phyloP scores from a whole-genome alignment of 2,888 invertebrate species.

The Hemaris fuciformis region DNA sequence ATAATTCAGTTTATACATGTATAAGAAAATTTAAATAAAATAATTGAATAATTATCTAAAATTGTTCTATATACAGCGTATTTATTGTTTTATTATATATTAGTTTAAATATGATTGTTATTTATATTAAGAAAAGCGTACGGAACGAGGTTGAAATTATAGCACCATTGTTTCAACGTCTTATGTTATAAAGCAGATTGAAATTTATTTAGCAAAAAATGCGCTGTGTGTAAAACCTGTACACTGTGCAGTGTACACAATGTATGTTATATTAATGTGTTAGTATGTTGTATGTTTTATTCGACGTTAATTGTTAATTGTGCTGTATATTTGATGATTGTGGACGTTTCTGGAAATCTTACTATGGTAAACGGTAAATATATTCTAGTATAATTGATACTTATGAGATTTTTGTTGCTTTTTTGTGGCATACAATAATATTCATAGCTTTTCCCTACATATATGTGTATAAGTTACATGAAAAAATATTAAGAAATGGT shows the following conservation, averaged over 20 bases:
- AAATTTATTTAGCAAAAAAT: background rate
- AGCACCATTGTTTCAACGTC: no score
- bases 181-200: no score
- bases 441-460: no score
- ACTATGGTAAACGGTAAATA: background rate
- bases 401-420: background rate
- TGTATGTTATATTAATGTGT: conserved; percentile 7
- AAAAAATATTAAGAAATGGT: background rate
- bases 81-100: conserved; percentile 1
- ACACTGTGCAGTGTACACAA: background rate
- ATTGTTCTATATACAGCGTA: background rate
- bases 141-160: no score
- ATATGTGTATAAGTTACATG: background rate
- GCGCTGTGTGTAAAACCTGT: background rate
- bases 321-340: conserved; percentile 15
- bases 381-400: background rate
- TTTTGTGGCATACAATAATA: background rate
- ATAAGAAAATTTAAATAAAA: background rate
- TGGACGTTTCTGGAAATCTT: conserved; percentile 16
- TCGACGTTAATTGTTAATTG: conserved; percentile 8
- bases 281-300: conserved; percentile 8
- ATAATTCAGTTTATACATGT: background rate
- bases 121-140: background rate
- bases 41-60: background rate
- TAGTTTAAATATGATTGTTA: background rate